These are phyloP conservation scores for Tachycineta bicolor DNA, from an alignment of 2,113 vertebrate genomes.

Conservation along the genomic window DNA sequence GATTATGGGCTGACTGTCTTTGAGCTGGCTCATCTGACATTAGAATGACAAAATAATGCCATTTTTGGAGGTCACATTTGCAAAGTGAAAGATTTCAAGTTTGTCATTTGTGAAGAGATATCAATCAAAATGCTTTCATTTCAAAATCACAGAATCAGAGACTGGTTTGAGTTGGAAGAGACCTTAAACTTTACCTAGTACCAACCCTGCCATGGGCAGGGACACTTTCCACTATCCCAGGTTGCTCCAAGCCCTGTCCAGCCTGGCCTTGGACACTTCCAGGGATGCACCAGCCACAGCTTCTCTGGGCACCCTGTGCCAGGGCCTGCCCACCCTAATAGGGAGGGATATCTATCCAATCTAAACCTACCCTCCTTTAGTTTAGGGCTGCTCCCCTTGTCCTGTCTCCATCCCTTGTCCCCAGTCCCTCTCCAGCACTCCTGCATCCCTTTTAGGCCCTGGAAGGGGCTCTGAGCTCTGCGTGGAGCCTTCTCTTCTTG, in stretches of 20 bases:
- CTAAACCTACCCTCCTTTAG: background rate
- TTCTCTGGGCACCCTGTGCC: background rate
- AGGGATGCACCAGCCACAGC: background rate
- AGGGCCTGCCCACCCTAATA: accelerated
- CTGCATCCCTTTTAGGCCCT: background rate
- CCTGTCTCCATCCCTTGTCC: background rate
- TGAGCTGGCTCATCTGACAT: background rate
- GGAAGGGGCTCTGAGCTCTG: background rate
- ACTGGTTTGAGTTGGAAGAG: background rate
- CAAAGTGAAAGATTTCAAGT: background rate
- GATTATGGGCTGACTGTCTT: background rate
- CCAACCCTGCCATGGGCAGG: background rate
- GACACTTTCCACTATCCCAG: background rate
- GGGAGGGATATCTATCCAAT: background rate
- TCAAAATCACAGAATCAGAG: background rate
- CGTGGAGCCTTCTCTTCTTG: background rate
- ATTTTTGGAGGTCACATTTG: background rate
- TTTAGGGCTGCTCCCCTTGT: background rate
- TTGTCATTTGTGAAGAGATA: background rate
- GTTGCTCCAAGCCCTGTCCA: accelerated
- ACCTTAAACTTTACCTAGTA: no score
- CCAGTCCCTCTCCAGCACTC: background rate
- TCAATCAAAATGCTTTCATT: background rate
- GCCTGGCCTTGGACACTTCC: accelerated
- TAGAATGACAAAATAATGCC: background rate